Evolutionary conservation across 2,113 vertebrate genomes (phyloP).

Genomic region (Panurus biarmicus): DNA sequence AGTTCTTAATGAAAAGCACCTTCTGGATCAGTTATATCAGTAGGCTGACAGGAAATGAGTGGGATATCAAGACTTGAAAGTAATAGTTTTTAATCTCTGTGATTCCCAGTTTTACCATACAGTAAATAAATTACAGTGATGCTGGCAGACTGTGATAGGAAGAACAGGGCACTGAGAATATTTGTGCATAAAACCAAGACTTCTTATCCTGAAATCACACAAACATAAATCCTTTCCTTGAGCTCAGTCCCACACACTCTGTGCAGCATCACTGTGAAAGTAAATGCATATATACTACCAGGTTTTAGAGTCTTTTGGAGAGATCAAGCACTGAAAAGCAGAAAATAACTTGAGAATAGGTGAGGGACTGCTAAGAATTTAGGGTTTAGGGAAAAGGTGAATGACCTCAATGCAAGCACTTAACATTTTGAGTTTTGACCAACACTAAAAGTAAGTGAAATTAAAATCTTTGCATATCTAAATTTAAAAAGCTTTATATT

Average conservation of each 20-base stretch:
- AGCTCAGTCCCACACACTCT: background rate
- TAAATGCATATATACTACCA: background rate
- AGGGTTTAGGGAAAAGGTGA: background rate
- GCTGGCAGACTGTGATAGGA: background rate
- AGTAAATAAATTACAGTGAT: background rate
- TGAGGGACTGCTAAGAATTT: background rate
- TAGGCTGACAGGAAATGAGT: conserved; percentile 55
- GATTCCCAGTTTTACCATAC: background rate
- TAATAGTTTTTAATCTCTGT: conserved; percentile 48
- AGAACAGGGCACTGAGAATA: background rate
- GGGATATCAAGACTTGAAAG: conserved; percentile 41
- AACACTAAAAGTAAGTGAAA: background rate
- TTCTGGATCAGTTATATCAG: conserved; percentile 44
- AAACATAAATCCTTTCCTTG: background rate
- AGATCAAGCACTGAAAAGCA: background rate
- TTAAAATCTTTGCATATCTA: no score
- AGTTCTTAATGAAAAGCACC: conserved; percentile 49
- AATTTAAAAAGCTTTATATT: no score
- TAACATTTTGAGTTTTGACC: background rate
- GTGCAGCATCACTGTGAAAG: background rate
- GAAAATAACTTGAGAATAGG: background rate
- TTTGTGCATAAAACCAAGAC: background rate
- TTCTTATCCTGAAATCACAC: background rate
- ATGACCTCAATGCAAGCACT: background rate
- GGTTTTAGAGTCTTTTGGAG: background rate